Base-by-base conservation (phyloP, 2,797 vertebrate species). In the Manis crassicaudata region DNA sequence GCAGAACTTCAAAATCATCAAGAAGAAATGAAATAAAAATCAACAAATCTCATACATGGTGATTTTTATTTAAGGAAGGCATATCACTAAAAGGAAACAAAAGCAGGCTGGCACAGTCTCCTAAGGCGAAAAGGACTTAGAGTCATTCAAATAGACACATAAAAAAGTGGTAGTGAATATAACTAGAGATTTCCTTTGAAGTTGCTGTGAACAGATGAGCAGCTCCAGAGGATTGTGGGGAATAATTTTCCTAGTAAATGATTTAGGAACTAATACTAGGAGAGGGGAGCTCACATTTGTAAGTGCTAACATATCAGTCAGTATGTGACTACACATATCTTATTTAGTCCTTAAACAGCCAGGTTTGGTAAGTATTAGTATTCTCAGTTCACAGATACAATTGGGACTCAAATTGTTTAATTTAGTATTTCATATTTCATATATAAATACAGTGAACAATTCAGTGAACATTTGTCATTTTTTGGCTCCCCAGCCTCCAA, bases 51-150 rank as follows among this genome's bases (percentile, higher is more conserved):
- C 67, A 7, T 81, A 76, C 81, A 32, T 72, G 46, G 50, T 56
- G 46, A 75, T 60, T 65, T 80, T 88, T 35, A 72, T 54, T 91
- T 96, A 93, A 96, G 77, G 37, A 86, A 93, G 52, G n/a, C 17
- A 56, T 77, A 92, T 56, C n/a, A 52, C 12, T 40, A 86, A 96
- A 94, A 94, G 80, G 79, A 92, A 92, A 72, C 20, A 63, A 92
- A 95, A 83, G 56, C 75, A 92, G 65, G 17, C 23, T 79, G n/a
- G 52, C 63, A 73, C 29, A 73, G 13, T 88, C 76, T 90, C 93
- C 70, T 52, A 65, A 52, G 73, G 35, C 83, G 92, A 70, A 52
- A 14, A 52, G 91, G 35, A 3, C 37, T 82, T 40, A 37, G 37
- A 91, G 67, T 90, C 91, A 83, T 92, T 93, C 68, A 90, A 62